Evolutionary conservation across 2,113 vertebrate genomes (phyloP).

Genomic region (Cariama cristata): DNA sequence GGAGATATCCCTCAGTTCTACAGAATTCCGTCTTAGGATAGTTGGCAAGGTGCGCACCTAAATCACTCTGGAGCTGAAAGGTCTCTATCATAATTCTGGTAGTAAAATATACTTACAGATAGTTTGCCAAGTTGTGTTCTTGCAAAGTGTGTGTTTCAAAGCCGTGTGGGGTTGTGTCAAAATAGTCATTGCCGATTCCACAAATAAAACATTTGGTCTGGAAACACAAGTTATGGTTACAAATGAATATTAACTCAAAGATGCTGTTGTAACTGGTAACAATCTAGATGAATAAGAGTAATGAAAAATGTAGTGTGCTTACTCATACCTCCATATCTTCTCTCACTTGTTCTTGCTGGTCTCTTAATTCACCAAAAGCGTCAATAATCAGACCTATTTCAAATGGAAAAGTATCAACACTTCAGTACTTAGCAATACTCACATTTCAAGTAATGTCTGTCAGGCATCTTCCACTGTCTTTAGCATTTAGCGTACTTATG

Average conservation of each 20-base stretch:
- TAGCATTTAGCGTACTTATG: not conserved
- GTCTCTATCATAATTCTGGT: not conserved
- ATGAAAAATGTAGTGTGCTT: not conserved
- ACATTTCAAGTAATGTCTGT: not conserved
- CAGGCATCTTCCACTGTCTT: not conserved
- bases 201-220: constrained; percentile 99
- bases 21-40: not conserved
- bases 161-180: constrained; percentile 96
- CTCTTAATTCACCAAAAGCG: constrained; percentile 97
- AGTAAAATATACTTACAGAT: constrained; percentile 88
- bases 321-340: constrained; percentile 96
- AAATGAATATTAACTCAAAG: not conserved
- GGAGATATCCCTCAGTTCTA: not conserved
- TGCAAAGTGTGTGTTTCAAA: constrained; percentile 98
- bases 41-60: not conserved
- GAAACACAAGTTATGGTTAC: constrained; percentile 24
- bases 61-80: not conserved
- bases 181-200: constrained; percentile 98
- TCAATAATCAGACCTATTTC: constrained; percentile 95
- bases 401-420: not conserved
- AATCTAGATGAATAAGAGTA: not conserved
- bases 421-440: not conserved
- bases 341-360: constrained; percentile 98
- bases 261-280: not conserved
- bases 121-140: constrained; percentile 99